Evolutionary conservation across 2,888 invertebrate species (phyloP).

Genomic region (Adelognathus sp.): DNA sequence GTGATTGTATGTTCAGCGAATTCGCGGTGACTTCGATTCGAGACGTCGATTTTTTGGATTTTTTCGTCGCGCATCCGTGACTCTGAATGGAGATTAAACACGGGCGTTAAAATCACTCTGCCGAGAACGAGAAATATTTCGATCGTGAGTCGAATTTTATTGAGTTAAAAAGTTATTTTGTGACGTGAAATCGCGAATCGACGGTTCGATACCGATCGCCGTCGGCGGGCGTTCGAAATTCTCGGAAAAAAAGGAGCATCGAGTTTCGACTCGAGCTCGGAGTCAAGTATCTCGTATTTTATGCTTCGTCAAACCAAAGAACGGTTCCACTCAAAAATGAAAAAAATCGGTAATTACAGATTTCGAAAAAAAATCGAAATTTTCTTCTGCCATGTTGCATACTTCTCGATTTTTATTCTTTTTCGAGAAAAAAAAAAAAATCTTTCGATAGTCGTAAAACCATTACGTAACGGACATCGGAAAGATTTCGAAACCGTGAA

Average conservation of each 20-base stretch:
- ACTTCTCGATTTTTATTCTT: neutral
- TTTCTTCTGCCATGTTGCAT: too few species aligned
- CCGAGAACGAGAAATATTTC: neutral
- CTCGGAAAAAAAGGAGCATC: neutral
- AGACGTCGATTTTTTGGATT: neutral
- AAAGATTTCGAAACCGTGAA: neutral
- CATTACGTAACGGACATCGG: neutral
- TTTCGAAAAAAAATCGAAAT: too few species aligned
- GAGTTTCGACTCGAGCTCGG: neutral
- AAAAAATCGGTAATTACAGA: neutral
- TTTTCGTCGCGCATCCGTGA: neutral
- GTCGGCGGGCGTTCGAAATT: conserved; percentile 16
- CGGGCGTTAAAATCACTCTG: neutral
- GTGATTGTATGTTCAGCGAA: too few species aligned
- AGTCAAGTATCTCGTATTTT: neutral
- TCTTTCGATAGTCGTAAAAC: neutral
- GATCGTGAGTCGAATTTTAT: neutral
- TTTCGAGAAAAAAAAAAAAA: neutral
- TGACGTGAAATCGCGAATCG: neutral
- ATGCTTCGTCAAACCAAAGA: too few species aligned
- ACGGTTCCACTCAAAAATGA: too few species aligned
- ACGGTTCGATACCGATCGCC: conserved; percentile 5
- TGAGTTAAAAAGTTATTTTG: neutral
- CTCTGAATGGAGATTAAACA: neutral
- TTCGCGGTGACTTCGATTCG: conserved; percentile 40